These are phyloP conservation scores for Neuroterus valhalla DNA, from an alignment of 1,140 invertebrate genomes.

Conservation along the genomic window DNA sequence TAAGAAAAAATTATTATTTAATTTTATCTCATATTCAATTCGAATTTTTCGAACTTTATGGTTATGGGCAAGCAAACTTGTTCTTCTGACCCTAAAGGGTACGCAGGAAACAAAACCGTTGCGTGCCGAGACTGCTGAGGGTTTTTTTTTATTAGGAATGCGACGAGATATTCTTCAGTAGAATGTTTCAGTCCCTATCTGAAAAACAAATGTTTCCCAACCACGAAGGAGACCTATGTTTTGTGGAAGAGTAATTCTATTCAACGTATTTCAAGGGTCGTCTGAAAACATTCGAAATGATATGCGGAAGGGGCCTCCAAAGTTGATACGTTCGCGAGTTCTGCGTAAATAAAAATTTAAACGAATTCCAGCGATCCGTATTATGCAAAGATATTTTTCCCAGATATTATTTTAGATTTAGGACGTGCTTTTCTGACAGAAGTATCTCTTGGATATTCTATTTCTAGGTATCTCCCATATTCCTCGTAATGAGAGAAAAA, in stretches of 20 bases:
- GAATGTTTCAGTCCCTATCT: background rate
- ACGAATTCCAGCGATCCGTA: background rate
- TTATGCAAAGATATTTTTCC: background rate
- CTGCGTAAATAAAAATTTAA: slow-evolving; percentile 10
- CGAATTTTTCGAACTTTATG: too few relatives aligned
- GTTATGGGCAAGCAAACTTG: background rate
- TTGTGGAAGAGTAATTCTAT: slow-evolving; percentile 8
- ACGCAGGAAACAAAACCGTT: background rate
- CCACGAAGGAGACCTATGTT: slow-evolving; percentile 10
- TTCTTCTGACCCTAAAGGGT: background rate
- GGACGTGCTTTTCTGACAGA: too few relatives aligned
- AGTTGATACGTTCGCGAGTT: slow-evolving; percentile 12
- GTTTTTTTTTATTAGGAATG: background rate
- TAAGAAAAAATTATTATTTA: too few relatives aligned
- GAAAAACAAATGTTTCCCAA: slow-evolving; percentile 18
- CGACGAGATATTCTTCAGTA: background rate
- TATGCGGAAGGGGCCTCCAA: slow-evolving; percentile 18
- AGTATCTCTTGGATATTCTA: too few relatives aligned
- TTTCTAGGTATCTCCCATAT: too few relatives aligned
- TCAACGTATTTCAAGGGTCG: slow-evolving; percentile 23
- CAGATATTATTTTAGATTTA: too few relatives aligned
- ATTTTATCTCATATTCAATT: too few relatives aligned
- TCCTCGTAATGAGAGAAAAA: too few relatives aligned
- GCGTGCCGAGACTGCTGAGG: background rate
- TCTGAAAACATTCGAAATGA: slow-evolving; percentile 24